phyloP scores from a whole-genome alignment of 1,140 invertebrate species.

The Aphis gossypii region DNA sequence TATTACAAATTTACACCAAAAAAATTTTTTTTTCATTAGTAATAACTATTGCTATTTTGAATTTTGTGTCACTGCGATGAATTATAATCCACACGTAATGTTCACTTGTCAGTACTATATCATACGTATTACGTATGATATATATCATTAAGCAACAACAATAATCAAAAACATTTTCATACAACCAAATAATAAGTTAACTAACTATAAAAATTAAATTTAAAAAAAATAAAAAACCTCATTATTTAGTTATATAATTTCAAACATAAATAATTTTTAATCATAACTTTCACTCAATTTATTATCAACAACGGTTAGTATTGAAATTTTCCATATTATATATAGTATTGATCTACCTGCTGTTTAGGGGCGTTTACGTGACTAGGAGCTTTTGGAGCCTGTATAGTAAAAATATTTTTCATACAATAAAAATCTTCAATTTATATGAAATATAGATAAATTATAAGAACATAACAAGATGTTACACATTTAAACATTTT shows the following conservation, averaged over 20 bases:
- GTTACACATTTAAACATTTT: neutral
- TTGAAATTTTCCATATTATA: neutral
- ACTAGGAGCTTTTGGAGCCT: constrained; percentile 55
- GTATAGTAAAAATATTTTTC: constrained; percentile 43
- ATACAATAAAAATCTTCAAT: neutral
- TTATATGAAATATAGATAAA: neutral
- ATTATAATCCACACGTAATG: no score
- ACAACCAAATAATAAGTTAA: neutral
- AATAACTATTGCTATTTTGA: neutral
- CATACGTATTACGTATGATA: neutral
- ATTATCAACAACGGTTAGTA: constrained; percentile 30
- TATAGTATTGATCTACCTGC: constrained; percentile 41
- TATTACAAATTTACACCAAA: constrained; percentile 10
- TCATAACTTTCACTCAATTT: neutral
- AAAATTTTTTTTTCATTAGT: neutral
- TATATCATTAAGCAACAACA: neutral
- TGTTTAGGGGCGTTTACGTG: constrained; percentile 52
- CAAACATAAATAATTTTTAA: constrained; percentile 5
- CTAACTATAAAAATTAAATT: neutral
- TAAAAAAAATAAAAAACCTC: neutral
- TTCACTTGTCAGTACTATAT: neutral
- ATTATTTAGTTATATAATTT: neutral
- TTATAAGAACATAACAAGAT: neutral
- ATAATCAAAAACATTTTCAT: neutral
- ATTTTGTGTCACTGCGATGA: neutral